Conservation (phyloP, 1,140 invertebrate genomes). For the Pogonus chalceus region DNA sequence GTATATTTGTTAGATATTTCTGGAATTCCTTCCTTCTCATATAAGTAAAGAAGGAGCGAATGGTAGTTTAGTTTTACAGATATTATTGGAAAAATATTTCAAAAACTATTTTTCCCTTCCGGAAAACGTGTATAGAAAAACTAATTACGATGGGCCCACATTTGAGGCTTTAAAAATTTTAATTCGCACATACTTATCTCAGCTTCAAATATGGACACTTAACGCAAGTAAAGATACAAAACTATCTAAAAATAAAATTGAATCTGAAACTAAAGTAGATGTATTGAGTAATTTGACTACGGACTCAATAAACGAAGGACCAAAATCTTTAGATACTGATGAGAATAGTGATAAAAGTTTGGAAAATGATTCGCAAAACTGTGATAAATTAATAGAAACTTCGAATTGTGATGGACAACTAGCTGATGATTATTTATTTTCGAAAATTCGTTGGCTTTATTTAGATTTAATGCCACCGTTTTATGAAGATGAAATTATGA, state of each 20-base stretch:
- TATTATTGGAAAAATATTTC: conserved; percentile 44
- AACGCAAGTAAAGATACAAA: neutral
- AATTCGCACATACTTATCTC: conserved; percentile 44
- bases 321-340: neutral
- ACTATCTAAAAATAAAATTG: too few species aligned
- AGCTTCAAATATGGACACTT: conserved; percentile 33
- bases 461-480: conserved; percentile 42
- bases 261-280: neutral
- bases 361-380: neutral
- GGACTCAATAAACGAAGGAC: neutral
- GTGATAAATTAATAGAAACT: neutral
- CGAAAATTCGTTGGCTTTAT: conserved; percentile 23
- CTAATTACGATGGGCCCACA: conserved; percentile 37
- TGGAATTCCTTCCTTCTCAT: conserved; percentile 46
- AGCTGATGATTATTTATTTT: neutral
- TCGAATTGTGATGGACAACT: neutral
- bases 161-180: conserved; percentile 44
- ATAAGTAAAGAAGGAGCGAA: conserved; percentile 44
- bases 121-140: conserved; percentile 24
- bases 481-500: conserved; percentile 18
- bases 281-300: neutral
- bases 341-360: neutral
- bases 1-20: conserved; percentile 34
- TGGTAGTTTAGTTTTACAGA: conserved; percentile 41
- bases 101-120: conserved; percentile 35